These are phyloP conservation scores for Hoplostethus atlanticus DNA, from an alignment of 2,797 vertebrate species.

Conservation along the genomic window DNA sequence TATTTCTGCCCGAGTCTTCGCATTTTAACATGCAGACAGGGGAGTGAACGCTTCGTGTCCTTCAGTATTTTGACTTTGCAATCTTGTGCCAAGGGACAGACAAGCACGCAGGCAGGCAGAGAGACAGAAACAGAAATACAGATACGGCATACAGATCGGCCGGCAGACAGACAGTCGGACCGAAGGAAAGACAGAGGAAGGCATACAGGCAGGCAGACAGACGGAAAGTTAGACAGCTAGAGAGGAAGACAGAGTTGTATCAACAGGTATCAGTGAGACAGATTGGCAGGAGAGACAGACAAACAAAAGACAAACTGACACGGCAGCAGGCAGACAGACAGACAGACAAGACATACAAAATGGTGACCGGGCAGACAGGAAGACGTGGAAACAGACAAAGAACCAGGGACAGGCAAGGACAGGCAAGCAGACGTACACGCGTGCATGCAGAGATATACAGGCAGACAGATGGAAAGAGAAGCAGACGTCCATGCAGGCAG, in stretches of 20 bases:
- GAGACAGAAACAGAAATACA: conserved; percentile 1
- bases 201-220: conserved; percentile 31
- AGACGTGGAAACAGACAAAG: not conserved
- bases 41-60: conserved; percentile 43
- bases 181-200: conserved; percentile 20
- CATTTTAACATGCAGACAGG: conserved; percentile 67
- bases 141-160: conserved; percentile 25
- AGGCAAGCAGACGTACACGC: not conserved
- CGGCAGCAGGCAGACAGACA: conserved; percentile 24
- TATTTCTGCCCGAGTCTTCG: conserved; percentile 35
- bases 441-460: not conserved
- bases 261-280: conserved; percentile 43
- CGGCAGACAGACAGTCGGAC: conserved; percentile 71
- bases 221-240: conserved; percentile 30
- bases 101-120: conserved; percentile 40
- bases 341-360: conserved; percentile 1
- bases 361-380: conserved; percentile 5
- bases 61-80: conserved; percentile 69
- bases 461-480: conserved; percentile 8
- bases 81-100: conserved; percentile 59
- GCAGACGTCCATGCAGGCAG: conserved; percentile 34
- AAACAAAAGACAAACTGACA: not conserved
- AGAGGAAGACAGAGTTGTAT: conserved; percentile 43
- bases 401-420: not conserved
- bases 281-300: conserved; percentile 44